These are phyloP conservation scores for Narcine bancroftii DNA, from an alignment of 2,113 vertebrate genomes.

Conservation along the genomic window DNA sequence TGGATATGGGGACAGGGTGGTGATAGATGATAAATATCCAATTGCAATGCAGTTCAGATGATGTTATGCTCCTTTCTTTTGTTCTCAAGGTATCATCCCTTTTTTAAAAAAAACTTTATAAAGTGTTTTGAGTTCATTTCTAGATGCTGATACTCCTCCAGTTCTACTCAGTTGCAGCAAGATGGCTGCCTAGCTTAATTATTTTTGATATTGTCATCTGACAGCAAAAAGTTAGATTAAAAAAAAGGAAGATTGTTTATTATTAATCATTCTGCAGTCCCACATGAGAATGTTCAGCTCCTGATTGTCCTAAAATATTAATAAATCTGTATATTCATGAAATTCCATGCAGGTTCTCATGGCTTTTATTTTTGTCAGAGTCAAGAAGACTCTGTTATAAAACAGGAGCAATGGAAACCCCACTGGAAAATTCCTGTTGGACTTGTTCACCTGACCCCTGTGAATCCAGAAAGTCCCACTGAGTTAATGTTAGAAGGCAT, in stretches of 20 bases:
- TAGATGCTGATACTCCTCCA: neutral
- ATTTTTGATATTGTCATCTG: neutral
- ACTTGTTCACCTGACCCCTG: neutral
- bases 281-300: neutral
- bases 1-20: neutral
- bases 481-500: neutral
- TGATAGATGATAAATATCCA: neutral
- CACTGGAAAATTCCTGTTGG: neutral
- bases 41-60: neutral
- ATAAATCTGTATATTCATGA: neutral
- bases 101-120: too few relatives aligned
- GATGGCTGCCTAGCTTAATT: neutral
- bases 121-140: neutral
- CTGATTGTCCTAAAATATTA: neutral
- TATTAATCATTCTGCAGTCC: neutral
- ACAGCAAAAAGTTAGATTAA: neutral
- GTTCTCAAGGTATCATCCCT: neutral
- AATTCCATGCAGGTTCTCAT: neutral
- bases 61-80: neutral
- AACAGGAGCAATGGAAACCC: neutral
- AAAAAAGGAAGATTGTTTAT: neutral
- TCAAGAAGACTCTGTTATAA: neutral
- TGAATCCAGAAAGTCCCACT: neutral
- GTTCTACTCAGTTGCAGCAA: neutral
- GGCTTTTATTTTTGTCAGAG: neutral